Percentiles rank a stretch among this genome's conserved stretches.
phyloP scores from a whole-genome alignment of 2,113 vertebrate species.

The Apodemus speciosus region DNA sequence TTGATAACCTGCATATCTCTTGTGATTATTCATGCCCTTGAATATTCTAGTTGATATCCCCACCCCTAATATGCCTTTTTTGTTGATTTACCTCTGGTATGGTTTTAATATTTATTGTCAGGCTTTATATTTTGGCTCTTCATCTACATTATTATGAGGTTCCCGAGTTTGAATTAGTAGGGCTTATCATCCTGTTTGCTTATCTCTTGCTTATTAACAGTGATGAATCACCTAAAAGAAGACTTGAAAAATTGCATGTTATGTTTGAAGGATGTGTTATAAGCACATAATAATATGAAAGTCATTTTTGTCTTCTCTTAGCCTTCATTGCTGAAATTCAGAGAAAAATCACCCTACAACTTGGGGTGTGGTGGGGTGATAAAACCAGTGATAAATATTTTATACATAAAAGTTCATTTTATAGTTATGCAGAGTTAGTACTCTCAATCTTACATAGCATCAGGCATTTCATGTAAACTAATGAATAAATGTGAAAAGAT shows the following conservation, averaged over 20 bases:
- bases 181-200: background rate
- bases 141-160: background rate
- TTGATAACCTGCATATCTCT: background rate
- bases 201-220: constrained; percentile 22
- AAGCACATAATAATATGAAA: constrained; percentile 34
- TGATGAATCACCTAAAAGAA: constrained; percentile 47
- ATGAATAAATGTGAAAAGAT: constrained; percentile 19
- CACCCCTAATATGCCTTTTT: background rate
- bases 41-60: background rate
- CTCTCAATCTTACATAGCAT: constrained; percentile 8
- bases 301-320: constrained; percentile 31
- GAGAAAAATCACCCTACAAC: constrained; percentile 14
- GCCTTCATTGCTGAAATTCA: background rate
- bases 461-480: background rate
- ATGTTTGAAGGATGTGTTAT: background rate
- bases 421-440: constrained; percentile 26
- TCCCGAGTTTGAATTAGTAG: constrained; percentile 32
- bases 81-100: constrained; percentile 21
- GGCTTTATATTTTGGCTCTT: background rate
- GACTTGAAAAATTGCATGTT: constrained; percentile 21
- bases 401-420: constrained; percentile 24
- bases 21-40: background rate
- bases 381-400: constrained; percentile 43
- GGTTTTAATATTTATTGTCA: constrained; percentile 30
- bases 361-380: background rate